A percentile compares a stretch with the other conserved stretches of the same genome.
These are phyloP conservation scores for Leptatherina wallacei DNA, from an alignment of 2,797 vertebrate genomes.

Conservation along the genomic window DNA sequence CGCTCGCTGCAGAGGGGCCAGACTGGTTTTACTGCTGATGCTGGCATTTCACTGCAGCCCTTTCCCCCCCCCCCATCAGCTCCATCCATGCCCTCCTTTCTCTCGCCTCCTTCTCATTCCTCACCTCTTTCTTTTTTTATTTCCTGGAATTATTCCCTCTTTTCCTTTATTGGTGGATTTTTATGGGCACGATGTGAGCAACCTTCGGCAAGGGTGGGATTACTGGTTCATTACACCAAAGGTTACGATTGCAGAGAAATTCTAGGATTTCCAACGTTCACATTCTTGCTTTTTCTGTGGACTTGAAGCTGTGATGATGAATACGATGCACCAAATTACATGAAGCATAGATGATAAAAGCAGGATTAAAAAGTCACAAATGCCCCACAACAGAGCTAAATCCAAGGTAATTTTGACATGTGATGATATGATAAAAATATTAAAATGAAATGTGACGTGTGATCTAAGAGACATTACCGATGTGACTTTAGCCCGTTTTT, in stretches of 20 bases:
- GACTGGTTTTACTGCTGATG: constrained; percentile 73
- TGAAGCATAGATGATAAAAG: background rate
- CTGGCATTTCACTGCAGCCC: constrained; percentile 50
- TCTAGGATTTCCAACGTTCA: background rate
- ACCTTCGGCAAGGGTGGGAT: background rate
- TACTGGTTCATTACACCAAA: background rate
- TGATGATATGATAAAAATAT: background rate
- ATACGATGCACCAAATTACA: constrained; percentile 2
- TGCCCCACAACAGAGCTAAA: background rate
- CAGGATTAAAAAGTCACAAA: background rate
- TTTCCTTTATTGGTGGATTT: constrained; percentile 7
- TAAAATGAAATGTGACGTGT: background rate
- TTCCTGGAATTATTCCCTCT: constrained; percentile 28
- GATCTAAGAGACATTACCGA: background rate
- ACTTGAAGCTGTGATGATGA: background rate
- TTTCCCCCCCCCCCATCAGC: constrained; percentile 35
- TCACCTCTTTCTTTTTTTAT: constrained; percentile 26
- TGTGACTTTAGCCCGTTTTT: background rate
- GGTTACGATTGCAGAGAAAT: background rate
- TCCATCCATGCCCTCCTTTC: constrained; percentile 33
- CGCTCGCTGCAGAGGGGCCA: constrained; percentile 70
- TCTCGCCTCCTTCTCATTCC: constrained; percentile 30
- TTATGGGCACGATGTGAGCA: constrained; percentile 1
- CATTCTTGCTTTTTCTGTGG: constrained; percentile 18
- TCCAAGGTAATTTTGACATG: background rate